Percentiles rank a stretch among this genome's conserved stretches.
These are phyloP conservation scores for Drosophila putrida DNA, from an alignment of 2,888 invertebrate species.

Conservation along the genomic window DNA sequence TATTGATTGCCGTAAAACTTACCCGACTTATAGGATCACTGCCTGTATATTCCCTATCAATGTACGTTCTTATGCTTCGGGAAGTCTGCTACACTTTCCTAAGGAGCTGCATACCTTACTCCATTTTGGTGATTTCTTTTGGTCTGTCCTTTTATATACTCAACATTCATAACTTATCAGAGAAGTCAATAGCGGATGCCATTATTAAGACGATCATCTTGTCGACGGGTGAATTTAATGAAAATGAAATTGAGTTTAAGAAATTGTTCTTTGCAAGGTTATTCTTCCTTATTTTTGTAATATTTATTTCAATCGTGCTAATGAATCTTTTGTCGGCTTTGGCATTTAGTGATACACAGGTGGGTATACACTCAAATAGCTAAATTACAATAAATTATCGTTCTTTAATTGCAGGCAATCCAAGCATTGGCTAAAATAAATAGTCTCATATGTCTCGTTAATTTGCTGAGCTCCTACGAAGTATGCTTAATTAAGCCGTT, in stretches of 20 bases:
- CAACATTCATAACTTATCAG: constrained; percentile 1
- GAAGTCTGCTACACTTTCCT: constrained; percentile 20
- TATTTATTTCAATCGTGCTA: constrained; percentile 30
- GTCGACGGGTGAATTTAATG: constrained; percentile 47
- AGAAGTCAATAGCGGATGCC: neutral
- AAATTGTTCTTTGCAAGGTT: neutral
- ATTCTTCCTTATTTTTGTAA: constrained; percentile 27
- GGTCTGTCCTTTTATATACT: constrained; percentile 29
- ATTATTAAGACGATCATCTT: constrained; percentile 25
- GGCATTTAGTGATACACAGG: constrained; percentile 44
- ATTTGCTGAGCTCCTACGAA: constrained; percentile 24
- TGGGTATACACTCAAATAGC: neutral
- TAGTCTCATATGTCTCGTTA: constrained; percentile 9
- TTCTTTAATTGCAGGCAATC: constrained; percentile 24
- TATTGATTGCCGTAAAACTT: constrained; percentile 12
- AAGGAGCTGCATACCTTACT: constrained; percentile 22
- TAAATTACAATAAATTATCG: too few species aligned
- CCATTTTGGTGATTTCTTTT: constrained; percentile 14
- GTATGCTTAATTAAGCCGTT: neutral
- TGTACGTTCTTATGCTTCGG: constrained; percentile 33
- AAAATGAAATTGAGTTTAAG: neutral
- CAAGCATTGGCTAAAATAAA: constrained; percentile 26
- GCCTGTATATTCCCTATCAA: constrained; percentile 19
- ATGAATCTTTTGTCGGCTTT: constrained; percentile 38
- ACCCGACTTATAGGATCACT: constrained; percentile 24